These are phyloP conservation scores for Orussus abietinus DNA, from an alignment of 1,140 invertebrate genomes.

Conservation along the genomic window DNA sequence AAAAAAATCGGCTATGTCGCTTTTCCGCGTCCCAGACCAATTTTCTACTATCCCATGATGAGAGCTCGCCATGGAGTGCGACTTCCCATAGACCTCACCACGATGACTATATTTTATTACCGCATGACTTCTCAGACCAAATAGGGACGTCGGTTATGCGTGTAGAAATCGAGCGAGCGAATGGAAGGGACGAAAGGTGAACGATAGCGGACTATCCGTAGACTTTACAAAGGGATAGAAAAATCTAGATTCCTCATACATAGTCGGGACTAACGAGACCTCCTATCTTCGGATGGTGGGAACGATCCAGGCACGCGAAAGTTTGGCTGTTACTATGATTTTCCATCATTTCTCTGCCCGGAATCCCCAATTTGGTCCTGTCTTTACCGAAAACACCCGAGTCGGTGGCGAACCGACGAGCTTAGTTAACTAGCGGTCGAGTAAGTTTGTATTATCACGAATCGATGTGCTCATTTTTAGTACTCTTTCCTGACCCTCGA, in stretches of 20 bases:
- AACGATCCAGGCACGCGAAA: too few relatives aligned
- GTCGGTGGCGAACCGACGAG: slow-evolving; percentile 34
- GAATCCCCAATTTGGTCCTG: too few relatives aligned
- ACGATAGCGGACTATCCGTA: too few relatives aligned
- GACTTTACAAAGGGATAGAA: background rate
- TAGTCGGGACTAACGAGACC: too few relatives aligned
- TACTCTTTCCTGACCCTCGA: slow-evolving; percentile 12
- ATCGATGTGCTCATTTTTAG: slow-evolving; percentile 42
- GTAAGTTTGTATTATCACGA: slow-evolving; percentile 42
- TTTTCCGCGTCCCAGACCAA: background rate
- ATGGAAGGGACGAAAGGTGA: background rate
- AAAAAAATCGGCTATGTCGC: too few relatives aligned
- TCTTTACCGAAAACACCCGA: too few relatives aligned
- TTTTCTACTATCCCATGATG: slow-evolving; percentile 3
- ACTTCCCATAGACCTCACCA: slow-evolving; percentile 3
- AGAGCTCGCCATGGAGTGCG: too few relatives aligned
- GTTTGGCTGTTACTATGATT: too few relatives aligned
- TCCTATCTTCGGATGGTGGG: too few relatives aligned
- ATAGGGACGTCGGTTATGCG: slow-evolving; percentile 32
- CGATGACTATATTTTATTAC: slow-evolving; percentile 50
- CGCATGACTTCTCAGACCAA: slow-evolving; percentile 35
- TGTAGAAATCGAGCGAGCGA: too few relatives aligned
- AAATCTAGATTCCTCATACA: background rate
- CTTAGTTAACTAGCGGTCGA: slow-evolving; percentile 38
- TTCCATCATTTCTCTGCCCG: background rate